A percentile compares a stretch with the other conserved stretches of the same genome.
phyloP scores from a whole-genome alignment of 92 coral and sea anemone species.

The Palythoa caribaeorum region DNA sequence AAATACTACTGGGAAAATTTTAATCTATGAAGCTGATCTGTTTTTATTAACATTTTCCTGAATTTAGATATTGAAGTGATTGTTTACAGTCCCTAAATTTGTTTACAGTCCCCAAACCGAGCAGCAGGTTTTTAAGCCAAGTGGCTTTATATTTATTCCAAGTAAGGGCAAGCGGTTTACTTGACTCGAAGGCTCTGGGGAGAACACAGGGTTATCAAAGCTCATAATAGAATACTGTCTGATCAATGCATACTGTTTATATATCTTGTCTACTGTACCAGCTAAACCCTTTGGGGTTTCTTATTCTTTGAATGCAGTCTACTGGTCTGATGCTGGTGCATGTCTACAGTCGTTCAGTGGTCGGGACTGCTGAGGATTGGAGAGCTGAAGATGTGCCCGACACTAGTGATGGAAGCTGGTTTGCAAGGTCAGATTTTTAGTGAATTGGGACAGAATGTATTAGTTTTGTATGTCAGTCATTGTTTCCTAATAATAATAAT shows the following conservation, averaged over 20 bases:
- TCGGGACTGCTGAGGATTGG: constrained; percentile 12
- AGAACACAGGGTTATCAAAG: no score
- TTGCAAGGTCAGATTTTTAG: constrained; percentile 2
- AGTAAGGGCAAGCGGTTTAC: no score
- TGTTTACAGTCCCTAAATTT: no score
- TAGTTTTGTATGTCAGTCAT: not conserved
- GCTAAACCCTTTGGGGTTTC: not conserved
- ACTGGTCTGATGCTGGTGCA: constrained; percentile 46
- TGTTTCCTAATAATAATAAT: no score
- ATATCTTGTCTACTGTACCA: not conserved
- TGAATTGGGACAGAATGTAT: not conserved
- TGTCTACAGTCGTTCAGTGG: constrained; percentile 29
- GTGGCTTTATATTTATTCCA: no score
- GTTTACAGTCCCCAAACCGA: no score
- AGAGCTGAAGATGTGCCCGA: not conserved
- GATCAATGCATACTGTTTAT: not conserved
- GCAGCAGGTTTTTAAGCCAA: no score
- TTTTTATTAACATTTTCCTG: no score
- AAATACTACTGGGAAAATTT: no score
- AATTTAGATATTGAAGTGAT: no score
- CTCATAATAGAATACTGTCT: not conserved
- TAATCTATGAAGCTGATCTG: no score
- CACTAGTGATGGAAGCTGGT: constrained; percentile 15
- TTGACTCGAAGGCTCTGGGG: no score
- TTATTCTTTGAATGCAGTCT: not conserved